Conservation (phyloP, 1,140 invertebrate species). For the Medauroidea extradentata region DNA sequence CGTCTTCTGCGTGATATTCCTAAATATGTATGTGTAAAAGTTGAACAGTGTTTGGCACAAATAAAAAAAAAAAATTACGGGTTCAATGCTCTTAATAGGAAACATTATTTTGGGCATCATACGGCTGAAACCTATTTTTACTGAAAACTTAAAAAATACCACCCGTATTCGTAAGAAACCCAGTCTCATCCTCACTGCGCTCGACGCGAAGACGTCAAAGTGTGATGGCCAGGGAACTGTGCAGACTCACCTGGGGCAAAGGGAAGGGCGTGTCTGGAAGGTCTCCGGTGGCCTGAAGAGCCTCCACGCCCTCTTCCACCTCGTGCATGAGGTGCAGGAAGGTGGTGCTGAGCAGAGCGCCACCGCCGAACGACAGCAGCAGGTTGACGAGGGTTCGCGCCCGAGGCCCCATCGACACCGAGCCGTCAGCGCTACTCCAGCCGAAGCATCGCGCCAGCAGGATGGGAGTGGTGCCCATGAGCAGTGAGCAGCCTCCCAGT, state of each 20-base stretch:
- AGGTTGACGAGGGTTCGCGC: conserved; percentile 49
- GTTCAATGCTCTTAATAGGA: too few relatives aligned
- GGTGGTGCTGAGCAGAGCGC: conserved; percentile 84
- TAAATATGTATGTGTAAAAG: too few relatives aligned
- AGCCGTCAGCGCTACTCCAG: conserved; percentile 38
- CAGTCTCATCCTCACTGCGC: conserved; percentile 45
- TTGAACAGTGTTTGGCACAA: too few relatives aligned
- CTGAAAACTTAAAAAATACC: too few relatives aligned
- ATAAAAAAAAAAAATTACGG: too few relatives aligned
- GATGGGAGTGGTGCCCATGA: conserved; percentile 64
- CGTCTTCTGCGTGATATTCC: too few relatives aligned
- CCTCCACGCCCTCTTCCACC: conserved; percentile 63
- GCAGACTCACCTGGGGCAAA: conserved; percentile 55
- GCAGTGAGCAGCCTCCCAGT: conserved; percentile 61
- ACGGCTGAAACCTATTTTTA: too few relatives aligned
- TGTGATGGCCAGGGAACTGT: too few relatives aligned
- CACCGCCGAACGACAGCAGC: conserved; percentile 84
- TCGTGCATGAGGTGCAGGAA: conserved; percentile 89
- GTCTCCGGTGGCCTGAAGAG: conserved; percentile 46
- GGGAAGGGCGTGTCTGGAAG: conserved; percentile 55
- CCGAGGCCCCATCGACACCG: conserved; percentile 8
- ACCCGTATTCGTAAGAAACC: too few relatives aligned
- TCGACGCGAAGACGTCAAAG: conserved; percentile 44
- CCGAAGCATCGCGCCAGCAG: conserved; percentile 58
- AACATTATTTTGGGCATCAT: too few relatives aligned